Conservation (phyloP, 2,888 invertebrate species). For the Andrena praecox region DNA sequence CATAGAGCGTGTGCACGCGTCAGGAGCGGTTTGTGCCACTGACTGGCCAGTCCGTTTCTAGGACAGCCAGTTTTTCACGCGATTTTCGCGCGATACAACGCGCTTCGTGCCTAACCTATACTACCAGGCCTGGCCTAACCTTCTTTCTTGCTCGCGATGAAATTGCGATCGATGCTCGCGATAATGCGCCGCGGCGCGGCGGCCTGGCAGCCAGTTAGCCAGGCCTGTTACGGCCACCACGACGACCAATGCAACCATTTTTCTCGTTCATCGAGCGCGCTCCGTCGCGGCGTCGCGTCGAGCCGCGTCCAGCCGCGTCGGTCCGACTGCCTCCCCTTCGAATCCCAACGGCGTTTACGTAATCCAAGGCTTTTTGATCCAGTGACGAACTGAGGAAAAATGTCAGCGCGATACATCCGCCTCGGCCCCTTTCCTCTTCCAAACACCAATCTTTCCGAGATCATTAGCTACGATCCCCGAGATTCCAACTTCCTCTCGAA, state of each 20-base stretch:
- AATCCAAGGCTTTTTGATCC: slow-evolving; percentile 69
- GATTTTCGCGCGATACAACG: slow-evolving; percentile 78
- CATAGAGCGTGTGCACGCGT: slow-evolving; percentile 42
- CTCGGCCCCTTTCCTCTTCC: slow-evolving; percentile 28
- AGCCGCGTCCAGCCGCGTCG: too few relatives aligned
- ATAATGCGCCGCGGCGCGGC: slow-evolving; percentile 53
- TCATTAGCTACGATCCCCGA: too few relatives aligned
- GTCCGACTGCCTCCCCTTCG: slow-evolving; percentile 58
- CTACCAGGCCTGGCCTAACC: slow-evolving; percentile 71
- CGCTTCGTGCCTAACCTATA: slow-evolving; percentile 59
- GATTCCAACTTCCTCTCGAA: too few relatives aligned
- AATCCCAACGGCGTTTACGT: slow-evolving; percentile 66
- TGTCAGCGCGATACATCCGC: slow-evolving; percentile 53
- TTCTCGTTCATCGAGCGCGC: slow-evolving; percentile 44
- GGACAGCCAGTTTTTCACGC: slow-evolving; percentile 82
- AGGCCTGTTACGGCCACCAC: slow-evolving; percentile 35
- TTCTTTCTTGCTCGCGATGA: slow-evolving; percentile 76
- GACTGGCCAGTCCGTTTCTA: slow-evolving; percentile 80
- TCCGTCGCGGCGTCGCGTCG: neutral
- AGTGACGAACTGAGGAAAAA: slow-evolving; percentile 67
- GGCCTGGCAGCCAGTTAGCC: slow-evolving; percentile 19
- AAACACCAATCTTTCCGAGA: too few relatives aligned
- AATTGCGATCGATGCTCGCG: slow-evolving; percentile 64
- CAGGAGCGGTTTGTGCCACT: slow-evolving; percentile 77
- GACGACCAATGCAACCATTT: slow-evolving; percentile 48